Conservation (phyloP, 1,140 invertebrate genomes). For the Nasonia giraulti region DNA sequence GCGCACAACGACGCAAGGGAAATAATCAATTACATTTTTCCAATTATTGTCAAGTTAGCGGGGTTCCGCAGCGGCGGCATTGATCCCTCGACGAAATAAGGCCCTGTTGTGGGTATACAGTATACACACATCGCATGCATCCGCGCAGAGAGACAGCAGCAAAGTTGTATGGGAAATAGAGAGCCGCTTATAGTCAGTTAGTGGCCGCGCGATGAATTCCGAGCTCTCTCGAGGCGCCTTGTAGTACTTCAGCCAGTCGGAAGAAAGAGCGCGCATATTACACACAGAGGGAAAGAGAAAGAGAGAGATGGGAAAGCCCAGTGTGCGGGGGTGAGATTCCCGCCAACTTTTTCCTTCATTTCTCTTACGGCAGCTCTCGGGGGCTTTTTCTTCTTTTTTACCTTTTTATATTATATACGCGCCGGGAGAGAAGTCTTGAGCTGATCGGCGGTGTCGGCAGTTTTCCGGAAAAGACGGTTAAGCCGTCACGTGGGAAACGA, state of each 20-base stretch:
- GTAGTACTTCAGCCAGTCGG: constrained; percentile 17
- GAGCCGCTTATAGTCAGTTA: constrained; percentile 24
- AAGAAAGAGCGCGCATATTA: constrained; percentile 20
- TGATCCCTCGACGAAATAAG: constrained; percentile 15
- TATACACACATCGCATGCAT: neutral
- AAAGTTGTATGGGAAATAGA: constrained; percentile 17
- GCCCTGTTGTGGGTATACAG: neutral
- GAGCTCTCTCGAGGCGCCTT: constrained; percentile 10
- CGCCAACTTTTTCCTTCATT: constrained; percentile 34
- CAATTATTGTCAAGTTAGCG: neutral
- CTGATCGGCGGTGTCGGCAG: constrained; percentile 9
- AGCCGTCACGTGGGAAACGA: constrained; percentile 29
- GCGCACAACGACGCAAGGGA: no score
- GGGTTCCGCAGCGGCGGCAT: constrained; percentile 17
- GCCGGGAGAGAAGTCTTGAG: neutral
- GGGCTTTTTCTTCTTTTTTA: constrained; percentile 4
- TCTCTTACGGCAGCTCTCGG: neutral
- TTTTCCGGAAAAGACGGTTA: constrained; percentile 35
- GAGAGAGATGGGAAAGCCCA: neutral
- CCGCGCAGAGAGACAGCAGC: neutral
- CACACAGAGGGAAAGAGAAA: neutral
- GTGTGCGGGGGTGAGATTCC: constrained; percentile 30
- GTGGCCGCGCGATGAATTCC: constrained; percentile 1
- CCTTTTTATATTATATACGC: neutral
- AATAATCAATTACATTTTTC: neutral